These are phyloP conservation scores for Trinectes maculatus DNA, from an alignment of 2,113 vertebrate genomes.

Conservation along the genomic window DNA sequence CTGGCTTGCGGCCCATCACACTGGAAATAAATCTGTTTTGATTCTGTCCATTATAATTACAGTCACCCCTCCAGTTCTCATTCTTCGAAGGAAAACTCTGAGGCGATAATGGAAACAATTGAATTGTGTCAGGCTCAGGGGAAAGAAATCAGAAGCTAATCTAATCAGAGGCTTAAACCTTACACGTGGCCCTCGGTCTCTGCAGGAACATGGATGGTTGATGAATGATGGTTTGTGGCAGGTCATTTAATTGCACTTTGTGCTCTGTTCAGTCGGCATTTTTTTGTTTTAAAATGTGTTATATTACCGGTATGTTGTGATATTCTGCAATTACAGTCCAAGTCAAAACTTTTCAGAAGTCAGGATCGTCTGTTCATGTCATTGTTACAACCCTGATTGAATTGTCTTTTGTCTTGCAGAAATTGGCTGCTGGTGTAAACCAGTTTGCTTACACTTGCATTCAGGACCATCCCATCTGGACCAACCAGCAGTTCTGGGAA, in stretches of 20 bases:
- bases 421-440: slow-evolving; percentile 92
- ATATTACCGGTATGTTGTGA: too few relatives aligned
- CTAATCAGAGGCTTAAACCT: slow-evolving; percentile 54
- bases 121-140: slow-evolving; percentile 43
- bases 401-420: slow-evolving; percentile 78
- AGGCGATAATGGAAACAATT: slow-evolving; percentile 52
- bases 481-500: slow-evolving; percentile 98
- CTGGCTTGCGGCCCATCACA: slow-evolving; percentile 43
- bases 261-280: background rate
- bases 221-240: slow-evolving; percentile 24
- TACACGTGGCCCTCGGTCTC: slow-evolving; percentile 31
- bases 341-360: slow-evolving; percentile 3
- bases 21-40: slow-evolving; percentile 57
- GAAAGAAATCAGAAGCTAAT: slow-evolving; percentile 63
- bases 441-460: slow-evolving; percentile 98
- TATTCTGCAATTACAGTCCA: too few relatives aligned
- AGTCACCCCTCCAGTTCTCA: slow-evolving; percentile 34
- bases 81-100: slow-evolving; percentile 42
- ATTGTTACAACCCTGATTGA: background rate
- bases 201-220: slow-evolving; percentile 10
- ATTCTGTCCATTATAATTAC: slow-evolving; percentile 53
- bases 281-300: too few relatives aligned
- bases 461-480: slow-evolving; percentile 97
- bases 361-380: background rate
- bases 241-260: slow-evolving; percentile 32